Conservation (phyloP, 2,797 vertebrate species). For the Eulemur mongoz region DNA sequence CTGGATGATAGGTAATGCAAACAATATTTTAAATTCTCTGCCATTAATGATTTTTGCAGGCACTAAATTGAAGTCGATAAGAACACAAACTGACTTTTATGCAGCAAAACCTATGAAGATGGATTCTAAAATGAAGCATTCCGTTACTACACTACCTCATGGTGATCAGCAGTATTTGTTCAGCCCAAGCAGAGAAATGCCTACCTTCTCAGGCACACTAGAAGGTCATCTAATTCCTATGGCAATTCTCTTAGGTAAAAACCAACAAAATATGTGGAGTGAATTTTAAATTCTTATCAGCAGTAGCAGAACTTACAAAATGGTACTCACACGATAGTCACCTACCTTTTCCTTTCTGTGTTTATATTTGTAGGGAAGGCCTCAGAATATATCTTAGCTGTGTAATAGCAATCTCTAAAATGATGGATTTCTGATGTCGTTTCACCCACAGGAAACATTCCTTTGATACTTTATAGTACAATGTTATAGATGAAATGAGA, state of each 20-base stretch:
- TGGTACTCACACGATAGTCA: neutral
- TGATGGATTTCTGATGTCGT: neutral
- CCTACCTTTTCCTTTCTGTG: neutral
- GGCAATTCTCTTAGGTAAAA: constrained; percentile 93
- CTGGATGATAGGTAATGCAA: neutral
- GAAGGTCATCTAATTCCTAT: constrained; percentile 88
- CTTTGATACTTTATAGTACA: constrained; percentile 5
- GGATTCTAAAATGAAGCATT: constrained; percentile 57
- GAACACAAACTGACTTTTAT: constrained; percentile 89
- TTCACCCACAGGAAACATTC: neutral
- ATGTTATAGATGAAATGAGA: neutral
- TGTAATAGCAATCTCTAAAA: neutral
- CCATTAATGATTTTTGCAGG: constrained; percentile 84
- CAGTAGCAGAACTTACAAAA: neutral
- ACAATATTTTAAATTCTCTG: constrained; percentile 34
- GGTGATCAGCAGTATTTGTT: constrained; percentile 83
- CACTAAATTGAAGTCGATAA: constrained; percentile 91
- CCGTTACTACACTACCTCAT: constrained; percentile 54
- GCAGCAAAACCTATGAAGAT: constrained; percentile 41
- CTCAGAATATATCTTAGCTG: neutral
- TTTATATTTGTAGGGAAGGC: neutral
- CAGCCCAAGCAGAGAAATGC: constrained; percentile 82
- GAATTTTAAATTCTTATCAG: neutral
- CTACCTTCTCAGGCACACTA: constrained; percentile 72
- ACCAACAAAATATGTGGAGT: neutral